A percentile compares a stretch with the other conserved stretches of the same genome.
Evolutionary conservation across 1,140 invertebrate genomes (phyloP).

Genomic region (Lerema accius): DNA sequence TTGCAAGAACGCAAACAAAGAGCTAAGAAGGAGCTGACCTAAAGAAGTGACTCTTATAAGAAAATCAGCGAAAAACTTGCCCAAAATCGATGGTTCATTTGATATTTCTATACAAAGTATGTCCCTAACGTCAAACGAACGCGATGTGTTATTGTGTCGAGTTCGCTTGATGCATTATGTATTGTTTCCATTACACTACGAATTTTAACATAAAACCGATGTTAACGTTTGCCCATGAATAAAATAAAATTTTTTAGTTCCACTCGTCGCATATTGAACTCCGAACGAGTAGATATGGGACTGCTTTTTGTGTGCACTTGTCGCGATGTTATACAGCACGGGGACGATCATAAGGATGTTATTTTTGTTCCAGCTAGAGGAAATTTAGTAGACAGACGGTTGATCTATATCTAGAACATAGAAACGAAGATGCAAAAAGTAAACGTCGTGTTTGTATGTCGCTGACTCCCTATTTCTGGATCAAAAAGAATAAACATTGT

Average conservation of each 20-base stretch:
- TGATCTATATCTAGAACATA: slow-evolving; percentile 31
- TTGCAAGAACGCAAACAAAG: slow-evolving; percentile 51
- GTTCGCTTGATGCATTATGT: slow-evolving; percentile 66
- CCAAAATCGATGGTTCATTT: slow-evolving; percentile 44
- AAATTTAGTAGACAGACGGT: slow-evolving; percentile 29
- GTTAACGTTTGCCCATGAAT: slow-evolving; percentile 78
- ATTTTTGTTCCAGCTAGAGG: slow-evolving; percentile 27
- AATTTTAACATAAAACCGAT: slow-evolving; percentile 78
- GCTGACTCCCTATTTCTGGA: neutral
- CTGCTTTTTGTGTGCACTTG: slow-evolving; percentile 55
- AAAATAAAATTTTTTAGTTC: slow-evolving; percentile 71
- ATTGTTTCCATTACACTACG: slow-evolving; percentile 81
- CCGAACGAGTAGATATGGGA: slow-evolving; percentile 42
- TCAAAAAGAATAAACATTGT: slow-evolving; percentile 4
- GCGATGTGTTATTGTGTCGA: slow-evolving; percentile 77
- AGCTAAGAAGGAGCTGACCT: slow-evolving; percentile 18
- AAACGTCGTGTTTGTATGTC: slow-evolving; percentile 8
- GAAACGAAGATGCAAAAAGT: slow-evolving; percentile 18
- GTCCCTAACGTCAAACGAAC: slow-evolving; percentile 67
- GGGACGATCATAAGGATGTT: slow-evolving; percentile 28
- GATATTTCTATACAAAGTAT: slow-evolving; percentile 61
- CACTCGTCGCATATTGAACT: slow-evolving; percentile 42
- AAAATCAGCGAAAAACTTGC: slow-evolving; percentile 64
- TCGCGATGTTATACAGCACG: slow-evolving; percentile 22
- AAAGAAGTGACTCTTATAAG: slow-evolving; percentile 37